Evolutionary conservation across 1,140 invertebrate genomes (phyloP).

Genomic region (Mizuhopecten yessoensis): DNA sequence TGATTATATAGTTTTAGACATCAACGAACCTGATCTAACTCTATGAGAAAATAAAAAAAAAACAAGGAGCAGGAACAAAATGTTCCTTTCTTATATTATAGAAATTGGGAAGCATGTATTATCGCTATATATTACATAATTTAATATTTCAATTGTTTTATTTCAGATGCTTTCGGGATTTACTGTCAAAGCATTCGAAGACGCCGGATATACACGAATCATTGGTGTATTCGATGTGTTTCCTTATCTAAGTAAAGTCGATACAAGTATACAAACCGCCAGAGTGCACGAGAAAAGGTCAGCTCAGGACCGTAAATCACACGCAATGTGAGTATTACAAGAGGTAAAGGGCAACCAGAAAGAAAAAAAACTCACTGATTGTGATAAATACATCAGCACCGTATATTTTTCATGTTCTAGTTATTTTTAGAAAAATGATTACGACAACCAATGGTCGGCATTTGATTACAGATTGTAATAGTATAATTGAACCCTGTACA

Average conservation of each 20-base stretch:
- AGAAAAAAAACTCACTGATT: too few species aligned
- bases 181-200: neutral
- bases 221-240: neutral
- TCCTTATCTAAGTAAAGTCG: neutral
- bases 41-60: too few species aligned
- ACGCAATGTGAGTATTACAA: neutral
- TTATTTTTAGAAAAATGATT: too few species aligned
- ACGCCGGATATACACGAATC: neutral
- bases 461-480: too few species aligned
- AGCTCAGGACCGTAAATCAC: neutral
- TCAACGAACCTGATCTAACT: too few species aligned
- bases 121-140: neutral
- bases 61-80: neutral
- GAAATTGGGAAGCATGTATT: neutral
- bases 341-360: too few species aligned
- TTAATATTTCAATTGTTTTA: neutral
- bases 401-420: too few species aligned
- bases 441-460: too few species aligned
- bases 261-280: neutral
- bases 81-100: neutral
- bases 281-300: neutral
- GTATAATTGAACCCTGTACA: too few species aligned
- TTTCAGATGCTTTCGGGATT: conserved; percentile 17
- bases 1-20: too few species aligned
- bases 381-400: too few species aligned